Conservation (phyloP, 2,888 invertebrate species). For the Cephalotes varians region DNA sequence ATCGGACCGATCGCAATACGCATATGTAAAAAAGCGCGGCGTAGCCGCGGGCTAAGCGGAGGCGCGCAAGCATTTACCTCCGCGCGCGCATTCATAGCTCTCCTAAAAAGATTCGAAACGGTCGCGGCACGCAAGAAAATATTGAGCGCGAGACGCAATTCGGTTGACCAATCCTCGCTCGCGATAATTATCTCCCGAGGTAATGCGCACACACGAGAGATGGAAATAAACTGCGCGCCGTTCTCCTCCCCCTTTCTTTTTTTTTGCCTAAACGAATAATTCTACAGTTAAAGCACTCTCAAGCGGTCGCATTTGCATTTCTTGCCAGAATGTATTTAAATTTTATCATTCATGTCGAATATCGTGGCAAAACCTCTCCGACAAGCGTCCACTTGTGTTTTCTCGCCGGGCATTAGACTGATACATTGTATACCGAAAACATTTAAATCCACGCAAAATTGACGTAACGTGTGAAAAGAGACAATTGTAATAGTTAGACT, state of each 20-base stretch:
- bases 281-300: slow-evolving; percentile 36
- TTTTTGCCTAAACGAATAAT: slow-evolving; percentile 42
- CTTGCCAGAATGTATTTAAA: slow-evolving; percentile 32
- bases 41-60: slow-evolving; percentile 51
- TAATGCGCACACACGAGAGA: slow-evolving; percentile 45
- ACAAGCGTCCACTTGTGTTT: too few relatives aligned
- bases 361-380: neutral
- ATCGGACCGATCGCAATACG: slow-evolving; percentile 73
- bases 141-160: slow-evolving; percentile 42
- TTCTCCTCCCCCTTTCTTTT: neutral
- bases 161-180: slow-evolving; percentile 49
- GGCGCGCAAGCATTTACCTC: slow-evolving; percentile 42
- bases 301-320: slow-evolving; percentile 33
- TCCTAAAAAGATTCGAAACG: slow-evolving; percentile 54
- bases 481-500: neutral
- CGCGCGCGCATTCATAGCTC: slow-evolving; percentile 37
- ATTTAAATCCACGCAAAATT: neutral
- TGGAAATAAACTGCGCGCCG: slow-evolving; percentile 36
- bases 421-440: neutral
- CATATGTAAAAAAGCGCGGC: slow-evolving; percentile 62
- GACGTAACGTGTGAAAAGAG: neutral
- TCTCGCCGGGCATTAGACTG: neutral
- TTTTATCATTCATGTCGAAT: slow-evolving; percentile 33
- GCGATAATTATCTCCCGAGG: slow-evolving; percentile 56
- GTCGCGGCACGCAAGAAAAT: slow-evolving; percentile 49